phyloP scores from a whole-genome alignment of 2,888 invertebrate species.

The Brachycybe producta region DNA sequence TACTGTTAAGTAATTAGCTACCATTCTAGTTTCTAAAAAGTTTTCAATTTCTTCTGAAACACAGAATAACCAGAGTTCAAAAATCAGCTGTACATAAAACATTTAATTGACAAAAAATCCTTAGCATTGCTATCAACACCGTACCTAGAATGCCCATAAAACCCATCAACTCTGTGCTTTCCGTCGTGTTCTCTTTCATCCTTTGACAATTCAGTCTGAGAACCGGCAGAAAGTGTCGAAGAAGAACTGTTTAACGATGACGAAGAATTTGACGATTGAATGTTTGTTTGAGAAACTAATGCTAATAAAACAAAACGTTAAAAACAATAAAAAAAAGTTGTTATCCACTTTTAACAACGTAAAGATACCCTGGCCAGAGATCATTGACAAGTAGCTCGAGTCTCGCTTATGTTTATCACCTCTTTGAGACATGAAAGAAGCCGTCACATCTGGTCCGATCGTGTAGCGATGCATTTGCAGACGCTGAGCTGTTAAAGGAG shows the following conservation, averaged over 20 bases:
- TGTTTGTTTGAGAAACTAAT: neutral
- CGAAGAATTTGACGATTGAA: slow-evolving; percentile 5
- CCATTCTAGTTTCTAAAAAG: no score
- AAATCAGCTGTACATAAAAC: no score
- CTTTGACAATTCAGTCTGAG: neutral
- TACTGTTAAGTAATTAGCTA: no score
- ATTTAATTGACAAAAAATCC: no score
- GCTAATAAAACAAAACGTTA: no score
- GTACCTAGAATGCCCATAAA: slow-evolving; percentile 9
- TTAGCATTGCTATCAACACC: neutral
- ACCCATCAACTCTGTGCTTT: slow-evolving; percentile 4
- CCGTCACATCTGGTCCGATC: slow-evolving; percentile 49
- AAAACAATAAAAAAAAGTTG: neutral
- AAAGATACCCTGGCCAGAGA: slow-evolving; percentile 48
- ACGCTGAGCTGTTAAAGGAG: slow-evolving; percentile 54
- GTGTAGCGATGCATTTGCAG: slow-evolving; percentile 50
- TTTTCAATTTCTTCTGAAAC: no score
- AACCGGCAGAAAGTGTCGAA: slow-evolving; percentile 14
- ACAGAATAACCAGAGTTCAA: no score
- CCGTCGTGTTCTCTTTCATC: neutral
- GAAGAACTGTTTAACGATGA: slow-evolving; percentile 17
- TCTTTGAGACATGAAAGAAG: slow-evolving; percentile 31
- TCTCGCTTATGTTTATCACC: slow-evolving; percentile 41
- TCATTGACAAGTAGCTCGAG: slow-evolving; percentile 55
- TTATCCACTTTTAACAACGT: neutral